Evolutionary conservation across 2,888 invertebrate species (phyloP).

Genomic region (Heterodera filipjevi): DNA sequence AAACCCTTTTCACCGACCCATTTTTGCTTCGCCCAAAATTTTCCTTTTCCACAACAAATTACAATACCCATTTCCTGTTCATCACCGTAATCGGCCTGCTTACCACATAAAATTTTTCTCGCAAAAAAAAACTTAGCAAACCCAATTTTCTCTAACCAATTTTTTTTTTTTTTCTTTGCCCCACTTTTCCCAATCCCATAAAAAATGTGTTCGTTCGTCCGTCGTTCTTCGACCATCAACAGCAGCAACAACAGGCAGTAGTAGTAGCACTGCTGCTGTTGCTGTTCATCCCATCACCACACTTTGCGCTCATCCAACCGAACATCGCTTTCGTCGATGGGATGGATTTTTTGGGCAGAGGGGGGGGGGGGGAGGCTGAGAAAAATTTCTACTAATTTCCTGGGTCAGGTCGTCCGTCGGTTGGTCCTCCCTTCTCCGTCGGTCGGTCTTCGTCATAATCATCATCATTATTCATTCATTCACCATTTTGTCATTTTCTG

Average conservation of each 20-base stretch:
- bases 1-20: too few species aligned
- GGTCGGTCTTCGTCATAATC: not conserved
- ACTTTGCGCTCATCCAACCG: not conserved
- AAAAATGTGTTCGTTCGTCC: not conserved
- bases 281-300: not conserved
- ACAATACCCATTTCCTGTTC: too few species aligned
- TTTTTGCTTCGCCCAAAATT: too few species aligned
- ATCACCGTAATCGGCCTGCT: too few species aligned
- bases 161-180: not conserved
- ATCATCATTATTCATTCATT: not conserved
- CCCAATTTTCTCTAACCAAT: not conserved
- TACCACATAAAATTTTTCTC: too few species aligned
- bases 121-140: too few species aligned
- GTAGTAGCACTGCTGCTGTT: not conserved
- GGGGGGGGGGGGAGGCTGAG: too few species aligned
- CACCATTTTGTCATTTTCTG: too few species aligned
- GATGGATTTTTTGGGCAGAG: not conserved
- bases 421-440: too few species aligned
- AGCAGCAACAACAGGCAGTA: too few species aligned
- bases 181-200: slow-evolving; percentile 10
- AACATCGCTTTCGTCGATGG: not conserved
- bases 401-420: not conserved
- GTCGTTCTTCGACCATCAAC: too few species aligned
- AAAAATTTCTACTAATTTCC: not conserved
- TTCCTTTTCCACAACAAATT: too few species aligned